Evolutionary conservation across 2,113 vertebrate genomes (phyloP).

Genomic region (Zingel zingel): DNA sequence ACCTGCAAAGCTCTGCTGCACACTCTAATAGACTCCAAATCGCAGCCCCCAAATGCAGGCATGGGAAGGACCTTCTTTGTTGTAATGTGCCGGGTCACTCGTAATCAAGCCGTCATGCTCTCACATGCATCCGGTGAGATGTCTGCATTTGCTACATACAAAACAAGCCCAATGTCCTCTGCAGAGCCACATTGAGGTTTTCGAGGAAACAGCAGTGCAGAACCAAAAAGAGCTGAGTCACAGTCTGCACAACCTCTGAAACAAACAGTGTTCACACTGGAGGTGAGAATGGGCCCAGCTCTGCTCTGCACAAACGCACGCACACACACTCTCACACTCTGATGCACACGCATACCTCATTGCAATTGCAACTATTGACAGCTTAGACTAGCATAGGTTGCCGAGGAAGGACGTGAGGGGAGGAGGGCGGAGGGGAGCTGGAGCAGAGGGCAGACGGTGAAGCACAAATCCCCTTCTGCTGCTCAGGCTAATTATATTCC

Average conservation of each 20-base stretch:
- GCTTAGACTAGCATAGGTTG: conserved; percentile 42
- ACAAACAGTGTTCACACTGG: conserved; percentile 46
- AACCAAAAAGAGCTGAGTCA: conserved; percentile 69
- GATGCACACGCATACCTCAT: conserved; percentile 34
- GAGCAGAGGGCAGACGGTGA: conserved; percentile 70
- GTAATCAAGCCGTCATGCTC: conserved; percentile 23
- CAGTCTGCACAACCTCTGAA: conserved; percentile 55
- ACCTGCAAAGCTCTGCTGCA: conserved; percentile 58
- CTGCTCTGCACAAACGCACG: conserved; percentile 34
- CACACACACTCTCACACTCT: conserved; percentile 27
- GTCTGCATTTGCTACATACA: conserved; percentile 24
- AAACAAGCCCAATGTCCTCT: conserved; percentile 44
- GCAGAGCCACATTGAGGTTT: conserved; percentile 56
- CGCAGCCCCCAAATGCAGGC: conserved; percentile 14
- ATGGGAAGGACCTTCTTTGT: conserved; percentile 33
- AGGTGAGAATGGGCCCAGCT: conserved; percentile 50
- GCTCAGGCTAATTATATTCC: conserved; percentile 82
- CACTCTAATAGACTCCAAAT: conserved; percentile 47
- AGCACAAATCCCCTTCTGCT: conserved; percentile 85
- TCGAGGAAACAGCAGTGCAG: conserved; percentile 20
- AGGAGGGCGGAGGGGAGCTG: conserved; percentile 41
- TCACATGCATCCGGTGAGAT: conserved; percentile 36
- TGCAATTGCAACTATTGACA: conserved; percentile 51
- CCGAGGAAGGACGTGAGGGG: conserved; percentile 21
- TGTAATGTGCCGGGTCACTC: conserved; percentile 11